Percentiles rank a stretch among this genome's conserved stretches.
Conservation (phyloP, 1,140 invertebrate species). For the Drosophila arizonae region DNA sequence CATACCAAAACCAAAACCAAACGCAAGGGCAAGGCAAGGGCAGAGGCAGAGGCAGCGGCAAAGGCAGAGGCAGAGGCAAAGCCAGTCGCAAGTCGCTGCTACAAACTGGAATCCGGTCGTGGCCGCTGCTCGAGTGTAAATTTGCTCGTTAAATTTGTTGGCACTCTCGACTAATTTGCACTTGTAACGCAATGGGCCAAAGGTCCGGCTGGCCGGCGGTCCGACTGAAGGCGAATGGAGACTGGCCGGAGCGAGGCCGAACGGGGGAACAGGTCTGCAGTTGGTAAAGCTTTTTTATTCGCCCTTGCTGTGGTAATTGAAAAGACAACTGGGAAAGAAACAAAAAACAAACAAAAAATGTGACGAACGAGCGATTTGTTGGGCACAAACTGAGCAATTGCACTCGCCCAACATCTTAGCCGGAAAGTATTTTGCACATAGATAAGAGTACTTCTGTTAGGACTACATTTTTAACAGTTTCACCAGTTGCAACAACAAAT, state of each 20-base stretch:
- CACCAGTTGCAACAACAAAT: background rate
- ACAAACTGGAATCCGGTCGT: conserved; percentile 42
- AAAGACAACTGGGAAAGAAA: conserved; percentile 44
- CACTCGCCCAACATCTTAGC: conserved; percentile 8
- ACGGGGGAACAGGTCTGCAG: too few species aligned
- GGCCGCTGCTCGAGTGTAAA: conserved; percentile 76
- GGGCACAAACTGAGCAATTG: conserved; percentile 9
- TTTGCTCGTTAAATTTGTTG: conserved; percentile 80
- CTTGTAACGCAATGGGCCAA: conserved; percentile 64
- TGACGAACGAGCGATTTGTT: conserved; percentile 28
- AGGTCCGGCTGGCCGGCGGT: conserved; percentile 4
- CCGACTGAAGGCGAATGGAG: background rate
- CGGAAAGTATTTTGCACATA: background rate
- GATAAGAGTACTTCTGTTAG: conserved; percentile 1
- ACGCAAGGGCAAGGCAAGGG: too few species aligned
- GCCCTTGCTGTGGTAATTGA: conserved; percentile 34
- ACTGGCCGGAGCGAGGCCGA: too few species aligned
- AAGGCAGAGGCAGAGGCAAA: too few species aligned
- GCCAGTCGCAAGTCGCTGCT: conserved; percentile 14
- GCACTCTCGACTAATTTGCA: conserved; percentile 79
- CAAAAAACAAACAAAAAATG: background rate
- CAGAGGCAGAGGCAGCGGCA: too few species aligned
- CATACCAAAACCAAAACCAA: background rate
- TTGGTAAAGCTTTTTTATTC: conserved; percentile 13
- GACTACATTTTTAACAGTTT: background rate